These are phyloP conservation scores for Iselma pallidipennis DNA, from an alignment of 2,888 invertebrate genomes.

Conservation along the genomic window DNA sequence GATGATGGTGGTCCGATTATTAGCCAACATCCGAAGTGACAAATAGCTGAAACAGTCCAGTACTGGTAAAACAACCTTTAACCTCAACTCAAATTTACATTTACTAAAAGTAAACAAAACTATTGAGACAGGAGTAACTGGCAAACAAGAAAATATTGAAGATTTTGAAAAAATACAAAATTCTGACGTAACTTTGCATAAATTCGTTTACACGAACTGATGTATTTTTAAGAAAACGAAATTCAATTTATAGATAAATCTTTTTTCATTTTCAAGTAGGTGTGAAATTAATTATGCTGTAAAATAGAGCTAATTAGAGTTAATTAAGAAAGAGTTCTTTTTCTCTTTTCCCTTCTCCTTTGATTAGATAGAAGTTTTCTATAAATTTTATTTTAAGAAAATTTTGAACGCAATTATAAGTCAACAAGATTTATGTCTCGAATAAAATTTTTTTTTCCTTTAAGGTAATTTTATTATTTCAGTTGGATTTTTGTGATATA, in stretches of 20 bases:
- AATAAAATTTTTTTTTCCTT: no score
- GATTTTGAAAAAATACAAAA: background rate
- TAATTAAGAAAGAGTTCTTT: background rate
- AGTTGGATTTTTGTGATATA: background rate
- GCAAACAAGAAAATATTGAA: background rate
- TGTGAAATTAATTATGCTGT: background rate
- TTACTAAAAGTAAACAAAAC: conserved; percentile 2
- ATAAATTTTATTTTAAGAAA: background rate
- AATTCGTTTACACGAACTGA: background rate
- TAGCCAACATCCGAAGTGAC: conserved; percentile 24
- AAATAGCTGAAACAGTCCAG: conserved; percentile 25
- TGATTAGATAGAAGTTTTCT: background rate
- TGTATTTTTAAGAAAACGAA: no score
- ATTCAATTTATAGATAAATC: background rate
- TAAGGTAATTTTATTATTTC: background rate
- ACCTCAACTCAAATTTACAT: conserved; percentile 19
- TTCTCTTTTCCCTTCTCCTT: background rate
- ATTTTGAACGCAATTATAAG: background rate
- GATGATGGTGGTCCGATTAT: conserved; percentile 24
- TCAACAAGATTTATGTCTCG: background rate
- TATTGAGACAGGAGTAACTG: no score
- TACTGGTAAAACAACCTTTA: conserved; percentile 27
- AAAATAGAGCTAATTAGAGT: background rate
- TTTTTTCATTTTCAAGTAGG: background rate
- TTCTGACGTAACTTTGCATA: background rate